Percentiles rank a stretch among this genome's conserved stretches.
Evolutionary conservation across 2,113 vertebrate species (phyloP).

Genomic region (Spizaetus ornatus): DNA sequence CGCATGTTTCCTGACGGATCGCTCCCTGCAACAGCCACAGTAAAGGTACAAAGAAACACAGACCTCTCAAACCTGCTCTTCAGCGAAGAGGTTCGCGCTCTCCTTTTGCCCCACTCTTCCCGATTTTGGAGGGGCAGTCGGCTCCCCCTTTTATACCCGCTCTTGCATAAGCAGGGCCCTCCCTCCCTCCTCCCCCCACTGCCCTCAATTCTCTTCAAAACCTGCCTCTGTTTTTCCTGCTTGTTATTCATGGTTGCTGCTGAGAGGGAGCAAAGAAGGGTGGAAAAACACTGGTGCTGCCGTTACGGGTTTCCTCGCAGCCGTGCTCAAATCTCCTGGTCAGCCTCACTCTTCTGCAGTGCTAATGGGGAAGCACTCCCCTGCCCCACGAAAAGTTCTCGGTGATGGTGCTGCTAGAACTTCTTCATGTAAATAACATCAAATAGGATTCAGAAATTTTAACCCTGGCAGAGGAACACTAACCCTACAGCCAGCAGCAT

Average conservation of each 20-base stretch:
- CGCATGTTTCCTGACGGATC: accelerated
- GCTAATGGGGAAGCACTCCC: neutral
- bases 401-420: neutral
- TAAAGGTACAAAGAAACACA: slow-evolving; percentile 17
- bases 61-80: slow-evolving; percentile 7
- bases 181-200: neutral
- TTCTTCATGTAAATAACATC: neutral
- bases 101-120: neutral
- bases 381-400: neutral
- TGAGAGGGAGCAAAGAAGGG: slow-evolving; percentile 8
- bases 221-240: slow-evolving; percentile 59
- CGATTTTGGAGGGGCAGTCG: neutral
- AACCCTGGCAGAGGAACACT: neutral
- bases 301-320: neutral
- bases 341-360: neutral
- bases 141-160: neutral
- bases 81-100: neutral
- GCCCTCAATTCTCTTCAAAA: slow-evolving; percentile 52
- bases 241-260: slow-evolving; percentile 49
- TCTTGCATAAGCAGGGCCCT: slow-evolving; percentile 23
- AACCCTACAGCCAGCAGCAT: neutral
- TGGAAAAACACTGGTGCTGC: slow-evolving; percentile 8
- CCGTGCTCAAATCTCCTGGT: neutral
- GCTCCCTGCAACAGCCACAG: neutral
- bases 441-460: neutral